Percentiles rank a stretch among this genome's conserved stretches.
These are phyloP conservation scores for Empidonax alnorum DNA, from an alignment of 2,113 vertebrate species.

Conservation along the genomic window DNA sequence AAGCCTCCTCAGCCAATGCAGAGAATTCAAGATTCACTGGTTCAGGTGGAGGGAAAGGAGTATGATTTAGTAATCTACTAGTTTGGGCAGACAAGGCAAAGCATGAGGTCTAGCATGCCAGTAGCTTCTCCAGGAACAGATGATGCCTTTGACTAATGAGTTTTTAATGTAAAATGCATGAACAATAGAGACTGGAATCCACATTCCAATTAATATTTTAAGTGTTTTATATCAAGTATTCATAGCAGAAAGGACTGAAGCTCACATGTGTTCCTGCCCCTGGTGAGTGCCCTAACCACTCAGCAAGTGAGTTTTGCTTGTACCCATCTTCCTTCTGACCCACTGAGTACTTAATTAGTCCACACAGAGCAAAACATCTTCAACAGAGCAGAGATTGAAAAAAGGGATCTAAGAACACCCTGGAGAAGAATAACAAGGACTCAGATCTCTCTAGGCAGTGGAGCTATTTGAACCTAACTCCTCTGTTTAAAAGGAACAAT, in stretches of 20 bases:
- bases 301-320: conserved; percentile 17
- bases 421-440: conserved; percentile 33
- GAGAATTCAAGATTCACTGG: neutral
- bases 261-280: neutral
- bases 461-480: conserved; percentile 10
- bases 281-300: conserved; percentile 22
- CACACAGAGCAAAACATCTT: conserved; percentile 8
- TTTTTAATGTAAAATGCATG: conserved; percentile 65
- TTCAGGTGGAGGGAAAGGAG: neutral
- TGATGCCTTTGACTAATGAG: conserved; percentile 53
- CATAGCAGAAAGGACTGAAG: conserved; percentile 22
- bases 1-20: neutral
- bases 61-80: neutral
- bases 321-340: conserved; percentile 1
- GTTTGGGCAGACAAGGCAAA: neutral
- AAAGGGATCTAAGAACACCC: conserved; percentile 11
- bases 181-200: conserved; percentile 54
- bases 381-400: neutral
- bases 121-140: neutral
- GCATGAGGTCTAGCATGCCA: neutral
- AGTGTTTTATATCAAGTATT: conserved; percentile 53
- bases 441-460: neutral
- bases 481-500: conserved; percentile 1
- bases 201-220: conserved; percentile 69
- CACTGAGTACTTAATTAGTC: conserved; percentile 40